phyloP scores from a whole-genome alignment of 2,797 vertebrate species.

The Dromococcyx pavoninus region DNA sequence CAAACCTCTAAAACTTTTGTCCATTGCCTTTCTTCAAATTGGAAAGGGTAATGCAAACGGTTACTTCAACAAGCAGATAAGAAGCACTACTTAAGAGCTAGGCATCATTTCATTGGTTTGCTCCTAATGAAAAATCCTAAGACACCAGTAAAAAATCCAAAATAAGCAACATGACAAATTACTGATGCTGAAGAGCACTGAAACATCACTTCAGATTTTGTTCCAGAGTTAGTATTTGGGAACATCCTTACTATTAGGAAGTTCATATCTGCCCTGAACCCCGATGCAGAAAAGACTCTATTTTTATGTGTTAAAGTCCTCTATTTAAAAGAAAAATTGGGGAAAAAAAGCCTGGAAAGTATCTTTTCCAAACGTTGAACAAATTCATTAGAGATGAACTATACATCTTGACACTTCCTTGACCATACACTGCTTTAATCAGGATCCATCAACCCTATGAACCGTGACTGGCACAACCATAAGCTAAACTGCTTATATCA shows the following conservation, averaged over 20 bases:
- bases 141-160: not conserved
- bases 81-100: not conserved
- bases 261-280: not conserved
- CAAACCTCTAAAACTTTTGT: not conserved
- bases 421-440: not conserved
- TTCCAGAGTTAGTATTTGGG: not conserved
- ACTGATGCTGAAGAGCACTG: not conserved
- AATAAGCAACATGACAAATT: not conserved
- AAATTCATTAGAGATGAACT: not conserved
- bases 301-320: not conserved
- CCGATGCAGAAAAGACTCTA: not conserved
- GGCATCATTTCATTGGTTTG: not conserved
- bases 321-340: not conserved
- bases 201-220: not conserved
- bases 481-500: constrained; percentile 4
- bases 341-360: not conserved
- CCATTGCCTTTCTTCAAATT: not conserved
- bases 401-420: not conserved
- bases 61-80: not conserved
- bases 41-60: not conserved
- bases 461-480: not conserved
- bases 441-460: not conserved
- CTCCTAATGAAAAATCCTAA: not conserved
- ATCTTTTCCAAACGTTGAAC: not conserved
- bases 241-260: not conserved